These are phyloP conservation scores for Epirrhoe tristata DNA, from an alignment of 2,888 invertebrate genomes.

Conservation along the genomic window DNA sequence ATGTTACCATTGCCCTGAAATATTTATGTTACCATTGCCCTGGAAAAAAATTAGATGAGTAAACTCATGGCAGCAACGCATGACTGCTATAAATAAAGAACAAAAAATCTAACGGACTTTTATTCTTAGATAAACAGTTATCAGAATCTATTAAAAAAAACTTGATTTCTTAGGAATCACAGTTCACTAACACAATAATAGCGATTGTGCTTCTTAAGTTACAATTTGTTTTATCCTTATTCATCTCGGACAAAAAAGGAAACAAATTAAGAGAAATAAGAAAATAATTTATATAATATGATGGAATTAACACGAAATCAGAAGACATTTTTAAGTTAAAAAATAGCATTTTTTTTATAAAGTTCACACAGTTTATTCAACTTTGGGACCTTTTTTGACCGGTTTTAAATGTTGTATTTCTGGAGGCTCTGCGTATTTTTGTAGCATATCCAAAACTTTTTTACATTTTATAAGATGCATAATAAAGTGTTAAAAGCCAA, in stretches of 20 bases:
- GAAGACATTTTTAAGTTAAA: not conserved
- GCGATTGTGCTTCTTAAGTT: not conserved
- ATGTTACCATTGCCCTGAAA: too few species aligned
- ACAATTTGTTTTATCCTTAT: too few species aligned
- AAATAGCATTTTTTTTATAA: slow-evolving; percentile 5
- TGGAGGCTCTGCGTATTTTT: slow-evolving; percentile 18
- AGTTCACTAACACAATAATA: not conserved
- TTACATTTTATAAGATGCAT: too few species aligned
- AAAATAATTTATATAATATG: not conserved
- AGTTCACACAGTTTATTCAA: slow-evolving; percentile 27
- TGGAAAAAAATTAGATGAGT: too few species aligned
- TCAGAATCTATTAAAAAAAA: not conserved
- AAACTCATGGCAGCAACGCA: too few species aligned
- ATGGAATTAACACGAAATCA: not conserved
- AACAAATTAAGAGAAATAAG: not conserved
- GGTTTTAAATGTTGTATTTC: slow-evolving; percentile 32
- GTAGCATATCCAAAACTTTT: slow-evolving; percentile 11
- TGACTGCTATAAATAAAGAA: too few species aligned
- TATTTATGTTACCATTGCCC: too few species aligned
- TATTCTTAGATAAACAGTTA: not conserved
- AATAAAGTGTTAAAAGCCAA: too few species aligned
- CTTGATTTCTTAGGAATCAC: not conserved
- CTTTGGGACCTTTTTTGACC: slow-evolving; percentile 28
- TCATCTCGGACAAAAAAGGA: too few species aligned
- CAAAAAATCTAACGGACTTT: not conserved